Evolutionary conservation across 2,797 vertebrate species (phyloP), one percentile per base, ranked within the genome.

Genomic region (Pipistrellus nathusii): DNA sequence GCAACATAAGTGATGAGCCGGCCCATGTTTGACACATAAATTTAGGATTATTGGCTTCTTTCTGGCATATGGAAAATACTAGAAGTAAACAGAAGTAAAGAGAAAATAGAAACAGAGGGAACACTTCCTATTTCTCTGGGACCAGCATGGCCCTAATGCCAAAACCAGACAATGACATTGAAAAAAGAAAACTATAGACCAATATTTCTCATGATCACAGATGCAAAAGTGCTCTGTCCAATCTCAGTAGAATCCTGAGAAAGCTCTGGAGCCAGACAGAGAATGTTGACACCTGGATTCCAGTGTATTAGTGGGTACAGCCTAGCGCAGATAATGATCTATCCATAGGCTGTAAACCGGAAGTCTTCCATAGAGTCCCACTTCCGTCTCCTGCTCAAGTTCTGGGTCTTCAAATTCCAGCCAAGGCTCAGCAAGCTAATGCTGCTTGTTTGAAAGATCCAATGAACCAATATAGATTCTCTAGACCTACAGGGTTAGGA

Each of bases 31-130:
- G 85, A 85, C 55, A 23, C 30, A 72, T 7, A 30, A 77, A 20
- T 48, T 88, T 93, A 72, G 30, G 13, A 53, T 92, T 84, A 88
- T 15, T 84, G 27, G 87, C 78, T 53, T 91, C 90, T 96, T 71
- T 76, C 20, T 35, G 75, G 35, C 13, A 75, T 21, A 62, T 72
- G n/a, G n/a, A 35, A 87, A 80, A 93, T 7, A 3, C 25, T 92
- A 78, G 3, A 94, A 93, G 20, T 84, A 44, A 85, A 78, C 15
- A 81, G 0, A 91, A 27, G 18, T 38, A 95, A 71, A 21, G 80
- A 59, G 13, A 93, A 55, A 59, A 55, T 7, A 92, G 85, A 93
- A 81, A 87, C 18, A 64, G 15, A 81, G 5, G n/a, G 6, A 35
- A 66, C 85, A 27, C 5, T 51, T 76, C 20, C 5, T 78, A 72